These are phyloP conservation scores for Phrynocephalus vlangalii DNA, from an alignment of 2,797 vertebrate genomes.

Conservation along the genomic window DNA sequence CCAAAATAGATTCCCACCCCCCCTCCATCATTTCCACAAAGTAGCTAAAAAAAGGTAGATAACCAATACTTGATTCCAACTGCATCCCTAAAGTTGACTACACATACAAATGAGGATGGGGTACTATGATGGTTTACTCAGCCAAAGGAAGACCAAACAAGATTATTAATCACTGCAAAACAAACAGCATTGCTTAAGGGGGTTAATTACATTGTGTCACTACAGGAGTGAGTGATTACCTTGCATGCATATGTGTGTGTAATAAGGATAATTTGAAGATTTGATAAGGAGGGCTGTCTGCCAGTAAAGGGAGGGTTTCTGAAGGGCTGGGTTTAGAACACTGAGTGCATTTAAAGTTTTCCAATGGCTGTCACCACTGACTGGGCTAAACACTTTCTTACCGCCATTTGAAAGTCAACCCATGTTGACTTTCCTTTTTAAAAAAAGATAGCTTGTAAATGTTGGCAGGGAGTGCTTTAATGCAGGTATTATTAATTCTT, in stretches of 20 bases:
- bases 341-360: slow-evolving; percentile 34
- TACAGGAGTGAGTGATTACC: slow-evolving; percentile 39
- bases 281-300: slow-evolving; percentile 58
- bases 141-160: slow-evolving; percentile 45
- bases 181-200: slow-evolving; percentile 50
- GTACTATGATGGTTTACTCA: slow-evolving; percentile 40
- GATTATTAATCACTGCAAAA: slow-evolving; percentile 58
- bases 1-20: slow-evolving; percentile 55
- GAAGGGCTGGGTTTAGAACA: slow-evolving; percentile 30
- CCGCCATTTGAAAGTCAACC: background rate
- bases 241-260: slow-evolving; percentile 55
- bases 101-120: slow-evolving; percentile 49
- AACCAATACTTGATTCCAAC: slow-evolving; percentile 56
- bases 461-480: slow-evolving; percentile 32
- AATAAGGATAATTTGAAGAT: slow-evolving; percentile 59
- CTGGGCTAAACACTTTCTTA: slow-evolving; percentile 27
- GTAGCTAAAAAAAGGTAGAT: slow-evolving; percentile 55
- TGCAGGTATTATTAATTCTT: slow-evolving; percentile 9
- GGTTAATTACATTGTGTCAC: slow-evolving; percentile 53
- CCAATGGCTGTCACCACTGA: slow-evolving; percentile 40
- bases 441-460: background rate
- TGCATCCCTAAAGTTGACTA: slow-evolving; percentile 49
- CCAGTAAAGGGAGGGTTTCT: slow-evolving; percentile 58
- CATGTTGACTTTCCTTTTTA: background rate
- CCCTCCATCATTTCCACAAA: slow-evolving; percentile 63